phyloP scores from a whole-genome alignment of 2,888 invertebrate species.

The Plagodis pulveraria region DNA sequence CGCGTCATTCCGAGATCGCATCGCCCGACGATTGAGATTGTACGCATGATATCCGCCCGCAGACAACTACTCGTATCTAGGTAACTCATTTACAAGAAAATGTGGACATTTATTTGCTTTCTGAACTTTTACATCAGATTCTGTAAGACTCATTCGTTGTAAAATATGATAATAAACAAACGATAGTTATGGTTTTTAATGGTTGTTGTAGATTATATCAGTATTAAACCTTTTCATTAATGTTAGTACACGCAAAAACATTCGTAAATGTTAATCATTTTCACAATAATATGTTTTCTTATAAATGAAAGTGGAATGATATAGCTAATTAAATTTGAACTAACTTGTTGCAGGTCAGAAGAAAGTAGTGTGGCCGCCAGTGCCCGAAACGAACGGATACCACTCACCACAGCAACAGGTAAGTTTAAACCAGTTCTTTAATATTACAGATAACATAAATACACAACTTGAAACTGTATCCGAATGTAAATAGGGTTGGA shows the following conservation, averaged over 20 bases:
- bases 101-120: slow-evolving; percentile 9
- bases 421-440: slow-evolving; percentile 40
- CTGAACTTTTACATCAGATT: slow-evolving; percentile 13
- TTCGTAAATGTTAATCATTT: neutral
- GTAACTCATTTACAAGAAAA: slow-evolving; percentile 4
- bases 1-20: slow-evolving; percentile 54
- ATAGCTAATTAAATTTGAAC: slow-evolving; percentile 26
- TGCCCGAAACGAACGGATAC: slow-evolving; percentile 87
- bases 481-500: slow-evolving; percentile 48
- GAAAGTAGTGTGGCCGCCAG: slow-evolving; percentile 95
- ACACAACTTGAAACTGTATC: slow-evolving; percentile 15
- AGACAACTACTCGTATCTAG: slow-evolving; percentile 3
- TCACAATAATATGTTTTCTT: neutral
- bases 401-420: slow-evolving; percentile 86
- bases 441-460: slow-evolving; percentile 1
- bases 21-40: slow-evolving; percentile 50
- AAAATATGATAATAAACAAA: slow-evolving; percentile 10
- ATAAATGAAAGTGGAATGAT: slow-evolving; percentile 8
- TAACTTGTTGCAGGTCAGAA: slow-evolving; percentile 88
- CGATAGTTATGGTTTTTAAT: slow-evolving; percentile 1
- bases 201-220: neutral
- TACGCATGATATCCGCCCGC: slow-evolving; percentile 33
- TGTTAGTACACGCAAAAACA: neutral
- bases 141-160: slow-evolving; percentile 19
- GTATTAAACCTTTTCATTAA: neutral